phyloP scores from a whole-genome alignment of 92 coral and sea anemone species.

The Zoanthus gigantus region DNA sequence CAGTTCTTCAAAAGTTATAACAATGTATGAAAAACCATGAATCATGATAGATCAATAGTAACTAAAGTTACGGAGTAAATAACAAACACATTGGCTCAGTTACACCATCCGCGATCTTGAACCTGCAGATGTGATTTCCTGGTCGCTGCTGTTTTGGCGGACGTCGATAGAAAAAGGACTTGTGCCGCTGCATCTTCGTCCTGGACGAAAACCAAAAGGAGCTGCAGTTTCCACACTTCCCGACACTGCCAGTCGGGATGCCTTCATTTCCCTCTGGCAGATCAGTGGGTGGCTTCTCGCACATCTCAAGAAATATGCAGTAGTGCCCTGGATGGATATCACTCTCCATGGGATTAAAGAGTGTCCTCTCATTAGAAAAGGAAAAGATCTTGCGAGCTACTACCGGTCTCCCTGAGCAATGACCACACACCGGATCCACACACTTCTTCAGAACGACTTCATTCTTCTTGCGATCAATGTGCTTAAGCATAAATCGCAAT shows the following conservation, averaged over 20 bases:
- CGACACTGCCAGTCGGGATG: slow-evolving; percentile 2
- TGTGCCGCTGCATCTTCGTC: not conserved
- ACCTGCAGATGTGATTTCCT: slow-evolving; percentile 19
- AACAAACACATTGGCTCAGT: no score
- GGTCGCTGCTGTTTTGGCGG: not conserved
- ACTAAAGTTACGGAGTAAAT: no score
- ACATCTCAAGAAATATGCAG: slow-evolving; percentile 60
- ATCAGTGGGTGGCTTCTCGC: slow-evolving; percentile 27
- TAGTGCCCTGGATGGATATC: slow-evolving; percentile 52
- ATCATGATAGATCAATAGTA: no score
- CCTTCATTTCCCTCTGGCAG: slow-evolving; percentile 44
- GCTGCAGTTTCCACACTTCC: not conserved
- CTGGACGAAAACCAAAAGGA: not conserved
- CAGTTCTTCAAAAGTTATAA: no score
- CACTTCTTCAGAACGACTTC: slow-evolving; percentile 64
- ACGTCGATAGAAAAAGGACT: not conserved
- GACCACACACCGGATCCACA: slow-evolving; percentile 39
- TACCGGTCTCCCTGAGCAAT: slow-evolving; percentile 15
- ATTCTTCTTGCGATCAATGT: slow-evolving; percentile 34
- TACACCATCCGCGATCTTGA: not conserved
- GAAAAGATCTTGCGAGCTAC: slow-evolving; percentile 12
- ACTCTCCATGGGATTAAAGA: not conserved
- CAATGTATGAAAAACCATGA: no score
- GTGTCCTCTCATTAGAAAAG: not conserved
- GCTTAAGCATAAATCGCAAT: no score